These are phyloP conservation scores for Germaria angustata DNA, from an alignment of 2,888 invertebrate species.

Conservation along the genomic window DNA sequence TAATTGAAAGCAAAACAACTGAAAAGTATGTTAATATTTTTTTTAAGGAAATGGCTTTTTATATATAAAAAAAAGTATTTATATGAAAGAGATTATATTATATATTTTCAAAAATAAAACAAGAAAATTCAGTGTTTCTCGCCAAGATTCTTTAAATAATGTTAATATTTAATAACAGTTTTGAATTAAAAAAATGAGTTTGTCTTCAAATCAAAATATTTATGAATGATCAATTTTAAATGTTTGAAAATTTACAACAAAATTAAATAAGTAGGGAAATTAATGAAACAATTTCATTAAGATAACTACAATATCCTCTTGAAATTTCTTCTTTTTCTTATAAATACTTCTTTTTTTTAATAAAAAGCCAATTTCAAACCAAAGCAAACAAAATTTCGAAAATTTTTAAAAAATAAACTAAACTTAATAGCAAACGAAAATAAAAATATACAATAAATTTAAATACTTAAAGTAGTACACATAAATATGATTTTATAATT, in stretches of 20 bases:
- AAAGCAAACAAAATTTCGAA: slow-evolving; percentile 4
- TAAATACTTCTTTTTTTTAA: slow-evolving; percentile 22
- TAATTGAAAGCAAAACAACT: slow-evolving; percentile 29
- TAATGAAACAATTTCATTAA: too few relatives aligned
- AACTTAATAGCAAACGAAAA: slow-evolving; percentile 37
- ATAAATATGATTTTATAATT: slow-evolving; percentile 58
- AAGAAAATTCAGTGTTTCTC: too few relatives aligned
- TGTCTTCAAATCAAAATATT: too few relatives aligned
- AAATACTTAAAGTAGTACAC: slow-evolving; percentile 42
- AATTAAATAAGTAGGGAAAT: too few relatives aligned
- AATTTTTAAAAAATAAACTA: slow-evolving; percentile 33
- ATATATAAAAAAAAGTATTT: slow-evolving; percentile 14
- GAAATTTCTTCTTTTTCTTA: not conserved
- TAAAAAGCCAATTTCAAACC: not conserved
- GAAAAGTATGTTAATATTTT: slow-evolving; percentile 63
- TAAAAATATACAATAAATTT: not conserved
- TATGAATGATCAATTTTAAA: too few relatives aligned
- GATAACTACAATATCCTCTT: too few relatives aligned
- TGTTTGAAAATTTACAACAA: too few relatives aligned
- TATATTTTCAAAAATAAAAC: too few relatives aligned
- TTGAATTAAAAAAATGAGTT: too few relatives aligned
- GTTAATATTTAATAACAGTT: too few relatives aligned
- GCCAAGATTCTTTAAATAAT: too few relatives aligned
- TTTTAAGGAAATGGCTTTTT: slow-evolving; percentile 42
- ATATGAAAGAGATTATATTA: not conserved